Evolutionary conservation across 2,113 vertebrate species (phyloP).

Genomic region (Macquaria ambigua): DNA sequence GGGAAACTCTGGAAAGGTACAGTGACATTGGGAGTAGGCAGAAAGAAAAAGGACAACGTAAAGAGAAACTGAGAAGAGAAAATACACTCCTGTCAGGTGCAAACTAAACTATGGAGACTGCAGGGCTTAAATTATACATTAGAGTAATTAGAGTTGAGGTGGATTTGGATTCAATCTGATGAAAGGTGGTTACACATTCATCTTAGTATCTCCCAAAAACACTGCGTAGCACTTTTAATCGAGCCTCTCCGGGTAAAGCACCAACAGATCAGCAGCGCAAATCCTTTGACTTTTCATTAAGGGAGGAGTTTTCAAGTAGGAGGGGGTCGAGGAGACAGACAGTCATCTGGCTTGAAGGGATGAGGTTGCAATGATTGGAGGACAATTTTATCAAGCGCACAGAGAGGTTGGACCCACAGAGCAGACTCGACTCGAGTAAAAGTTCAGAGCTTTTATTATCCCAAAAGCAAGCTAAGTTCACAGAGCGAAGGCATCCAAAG

Average conservation of each 20-base stretch:
- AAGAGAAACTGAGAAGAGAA: slow-evolving; percentile 12
- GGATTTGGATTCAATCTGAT: slow-evolving; percentile 67
- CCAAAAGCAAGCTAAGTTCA: no score
- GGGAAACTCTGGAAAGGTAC: slow-evolving; percentile 65
- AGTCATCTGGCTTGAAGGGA: slow-evolving; percentile 12
- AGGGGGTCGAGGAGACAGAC: not conserved
- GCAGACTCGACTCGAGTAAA: no score
- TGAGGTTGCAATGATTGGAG: not conserved
- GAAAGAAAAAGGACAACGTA: slow-evolving; percentile 33
- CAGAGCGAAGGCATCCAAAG: no score
- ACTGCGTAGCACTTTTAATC: slow-evolving; percentile 22
- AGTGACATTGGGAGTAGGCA: slow-evolving; percentile 46
- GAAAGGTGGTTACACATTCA: slow-evolving; percentile 54
- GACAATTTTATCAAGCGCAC: no score
- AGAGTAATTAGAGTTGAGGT: slow-evolving; percentile 67
- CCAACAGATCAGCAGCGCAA: slow-evolving; percentile 26
- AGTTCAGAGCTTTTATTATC: no score
- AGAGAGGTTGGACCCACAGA: no score
- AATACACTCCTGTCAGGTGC: slow-evolving; percentile 40
- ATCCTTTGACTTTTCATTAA: slow-evolving; percentile 60
- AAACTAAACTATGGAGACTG: slow-evolving; percentile 56
- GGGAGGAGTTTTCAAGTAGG: slow-evolving; percentile 32
- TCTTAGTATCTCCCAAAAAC: slow-evolving; percentile 21
- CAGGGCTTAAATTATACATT: slow-evolving; percentile 63
- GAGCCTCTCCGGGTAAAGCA: not conserved